Evolutionary conservation across 2,113 vertebrate species (phyloP).

Genomic region (Ophthalmolycus amberensis): DNA sequence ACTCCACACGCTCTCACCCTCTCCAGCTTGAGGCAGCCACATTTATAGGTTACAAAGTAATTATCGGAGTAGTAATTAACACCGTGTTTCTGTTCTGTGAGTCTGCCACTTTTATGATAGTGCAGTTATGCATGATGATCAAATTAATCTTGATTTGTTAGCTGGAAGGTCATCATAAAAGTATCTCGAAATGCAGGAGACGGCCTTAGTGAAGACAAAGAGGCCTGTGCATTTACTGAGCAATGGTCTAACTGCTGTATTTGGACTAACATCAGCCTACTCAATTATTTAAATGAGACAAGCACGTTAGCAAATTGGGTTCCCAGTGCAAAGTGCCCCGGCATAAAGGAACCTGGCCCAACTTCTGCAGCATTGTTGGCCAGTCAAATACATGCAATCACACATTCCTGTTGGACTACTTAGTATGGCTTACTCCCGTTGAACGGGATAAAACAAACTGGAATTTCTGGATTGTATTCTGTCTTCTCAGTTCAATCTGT

Average conservation of each 20-base stretch:
- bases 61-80: constrained; percentile 45
- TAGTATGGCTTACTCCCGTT: too few species aligned
- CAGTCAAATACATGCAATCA: not conserved
- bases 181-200: constrained; percentile 10
- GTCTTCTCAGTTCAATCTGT: not conserved
- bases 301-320: not conserved
- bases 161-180: constrained; percentile 13
- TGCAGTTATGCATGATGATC: constrained; percentile 33
- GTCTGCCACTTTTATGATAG: constrained; percentile 7
- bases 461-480: not conserved
- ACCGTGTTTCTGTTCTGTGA: constrained; percentile 29
- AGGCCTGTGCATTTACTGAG: constrained; percentile 9
- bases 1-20: constrained; percentile 14
- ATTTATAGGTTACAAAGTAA: constrained; percentile 31
- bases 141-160: constrained; percentile 25
- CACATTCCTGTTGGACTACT: not conserved
- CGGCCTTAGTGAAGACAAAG: constrained; percentile 11
- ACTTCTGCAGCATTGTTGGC: not conserved
- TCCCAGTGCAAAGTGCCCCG: not conserved
- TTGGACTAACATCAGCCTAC: constrained; percentile 10
- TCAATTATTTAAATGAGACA: constrained; percentile 36
- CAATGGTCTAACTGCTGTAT: not conserved
- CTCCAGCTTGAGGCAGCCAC: not conserved
- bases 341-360: not conserved
- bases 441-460: not conserved